Evolutionary conservation across 2,113 vertebrate genomes (phyloP), one percentile per base, ranked within the genome.

Genomic region (Triplophysa tibetana): DNA sequence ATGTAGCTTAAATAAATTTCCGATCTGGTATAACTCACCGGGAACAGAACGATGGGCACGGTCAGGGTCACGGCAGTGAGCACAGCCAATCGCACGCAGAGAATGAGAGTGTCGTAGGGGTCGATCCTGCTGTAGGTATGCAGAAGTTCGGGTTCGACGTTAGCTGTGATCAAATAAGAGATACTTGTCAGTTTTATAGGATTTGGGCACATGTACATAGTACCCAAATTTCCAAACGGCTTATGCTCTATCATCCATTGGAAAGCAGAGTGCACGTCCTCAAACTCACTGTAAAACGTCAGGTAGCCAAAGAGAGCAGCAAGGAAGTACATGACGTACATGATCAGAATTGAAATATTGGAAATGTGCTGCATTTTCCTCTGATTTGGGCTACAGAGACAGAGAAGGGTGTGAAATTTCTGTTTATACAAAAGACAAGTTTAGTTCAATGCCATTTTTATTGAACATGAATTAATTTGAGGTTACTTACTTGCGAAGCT

Each of bases 301-400:
- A 99, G 93, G 92, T 99, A 99, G 84, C 98, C 98, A 23, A 99
- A 99, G 78, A 99, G 96, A 64, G 97, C 97, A 0, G 98, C 96
- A 88, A 99, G 92, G 89, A 98, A 98, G 92, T 99, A 99, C 97
- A 99, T 99, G 86, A 89, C 85, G 82, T 97, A 99, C 97, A 99
- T 99, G 86, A 98, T 94, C 0, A 81, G 56, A 80, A 99, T 98
- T 90, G 98, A 98, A 83, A 99, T 87, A 90, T 99, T 99, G 84
- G 97, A 96, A 79, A 99, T 93, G 21, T 91, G 93, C 86, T 98
- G 97, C 98, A 99, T 99, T 89, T 90, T 97, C 90, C 90, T 94
- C 90, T 96, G 93, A 41, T 94, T 89, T 41, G 97, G 95, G 82
- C 98, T 99, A 83, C 0, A 89, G 89, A 74, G 66, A 86, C 17